Conservation (phyloP, 2,888 invertebrate genomes). For the Amiota mariae region DNA sequence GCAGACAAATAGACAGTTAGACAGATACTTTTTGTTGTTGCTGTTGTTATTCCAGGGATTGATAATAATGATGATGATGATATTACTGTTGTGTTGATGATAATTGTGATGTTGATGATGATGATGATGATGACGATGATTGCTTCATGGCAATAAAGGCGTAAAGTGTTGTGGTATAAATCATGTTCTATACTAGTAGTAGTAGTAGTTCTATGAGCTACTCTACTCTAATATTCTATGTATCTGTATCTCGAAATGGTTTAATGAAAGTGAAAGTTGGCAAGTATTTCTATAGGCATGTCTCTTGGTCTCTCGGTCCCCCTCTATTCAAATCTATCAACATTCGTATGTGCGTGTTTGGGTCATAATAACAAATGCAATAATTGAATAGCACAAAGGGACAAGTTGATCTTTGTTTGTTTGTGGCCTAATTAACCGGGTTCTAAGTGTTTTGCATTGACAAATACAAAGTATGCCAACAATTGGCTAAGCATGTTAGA, state of each 20-base stretch:
- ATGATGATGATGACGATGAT: constrained; percentile 18
- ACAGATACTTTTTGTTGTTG: too few relatives aligned
- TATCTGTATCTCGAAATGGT: not conserved
- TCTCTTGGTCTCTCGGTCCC: too few relatives aligned
- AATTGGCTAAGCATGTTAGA: not conserved
- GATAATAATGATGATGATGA: not conserved
- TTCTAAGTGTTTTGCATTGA: not conserved
- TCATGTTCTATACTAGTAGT: constrained; percentile 8
- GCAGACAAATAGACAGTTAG: too few relatives aligned
- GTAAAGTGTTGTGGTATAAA: constrained; percentile 20
- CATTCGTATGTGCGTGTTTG: not conserved
- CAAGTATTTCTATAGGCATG: not conserved
- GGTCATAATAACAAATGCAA: constrained; percentile 27
- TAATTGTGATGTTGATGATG: not conserved
- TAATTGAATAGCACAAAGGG: constrained; percentile 21
- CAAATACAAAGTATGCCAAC: not conserved
- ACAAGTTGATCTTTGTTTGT: constrained; percentile 21
- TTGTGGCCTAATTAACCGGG: constrained; percentile 16
- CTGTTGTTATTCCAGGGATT: not conserved
- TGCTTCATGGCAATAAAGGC: constrained; percentile 11
- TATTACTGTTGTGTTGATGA: not conserved
- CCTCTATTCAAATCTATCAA: too few relatives aligned
- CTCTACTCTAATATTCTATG: constrained; percentile 5
- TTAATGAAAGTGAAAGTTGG: constrained; percentile 25
- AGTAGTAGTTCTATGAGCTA: not conserved